Evolutionary conservation across 2,113 vertebrate genomes (phyloP), one percentile per base, ranked within the genome.

Genomic region (Dasyornis broadbenti): DNA sequence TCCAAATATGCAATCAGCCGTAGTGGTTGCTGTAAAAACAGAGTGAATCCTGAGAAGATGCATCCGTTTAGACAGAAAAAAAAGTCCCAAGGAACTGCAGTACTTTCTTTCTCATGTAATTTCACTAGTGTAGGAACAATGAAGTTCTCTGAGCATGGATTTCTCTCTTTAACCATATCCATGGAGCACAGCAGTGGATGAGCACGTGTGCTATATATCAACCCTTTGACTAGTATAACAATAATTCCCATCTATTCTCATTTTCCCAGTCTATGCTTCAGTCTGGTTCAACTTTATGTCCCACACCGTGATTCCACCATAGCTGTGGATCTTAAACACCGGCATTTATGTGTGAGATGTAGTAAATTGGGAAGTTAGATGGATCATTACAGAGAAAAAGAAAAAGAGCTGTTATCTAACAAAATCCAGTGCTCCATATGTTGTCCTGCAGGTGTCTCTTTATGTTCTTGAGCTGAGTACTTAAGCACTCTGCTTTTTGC

Each of bases 381-480:
- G 81, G 86, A 92, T 79, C 59, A 6, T 11, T 84, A 72, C 80
- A 80, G 84, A 50, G 42, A 39, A 56, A 88, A 89, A 78, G 61
- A 30, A 82, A 88, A 86, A 80, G 63, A 88, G 68, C 83, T 94
- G 94, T 90, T 95, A 88, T 82, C 86, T 95, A 96, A 95, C 88
- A 92, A 90, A 96, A 89, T 80, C 95, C 97, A 96, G 88, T 13
- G 73, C 81, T 94, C 93, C 95, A 93, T 78, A 82, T 92, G 91
- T 39, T 88, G 86, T 87, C 84, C 82, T 82, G 75, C 96, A 97
- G 96, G 89, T 95, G 95, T 90, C 90, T 69, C 73, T 97, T 97
- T 96, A 95, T 94, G 69, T 83, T 92, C 53, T 64, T 3, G 11
- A 80, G 73, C 81, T 19, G 71, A 87, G 64, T 39, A 80, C 56